Conservation (phyloP, 23 tunicate genomes). For the Ciona savignyi region DNA sequence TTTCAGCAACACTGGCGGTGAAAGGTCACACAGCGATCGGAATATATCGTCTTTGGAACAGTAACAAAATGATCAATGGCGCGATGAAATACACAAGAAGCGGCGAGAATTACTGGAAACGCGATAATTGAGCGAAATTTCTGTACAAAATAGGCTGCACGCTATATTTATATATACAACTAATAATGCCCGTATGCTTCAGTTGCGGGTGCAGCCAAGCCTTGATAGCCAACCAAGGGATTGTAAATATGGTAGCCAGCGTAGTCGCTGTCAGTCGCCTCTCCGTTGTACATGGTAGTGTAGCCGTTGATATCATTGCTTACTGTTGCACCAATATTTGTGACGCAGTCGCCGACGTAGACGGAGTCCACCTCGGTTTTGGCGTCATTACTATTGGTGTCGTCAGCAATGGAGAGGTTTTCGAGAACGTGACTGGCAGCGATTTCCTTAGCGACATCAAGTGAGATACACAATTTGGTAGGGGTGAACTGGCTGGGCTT, state of each 20-base stretch:
- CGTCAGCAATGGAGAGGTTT: conserved; percentile 5
- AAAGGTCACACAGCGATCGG: not conserved
- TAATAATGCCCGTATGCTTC: conserved; percentile 18
- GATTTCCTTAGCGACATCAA: conserved; percentile 77
- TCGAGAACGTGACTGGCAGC: conserved; percentile 73
- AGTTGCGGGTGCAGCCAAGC: conserved; percentile 10
- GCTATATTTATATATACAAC: not conserved
- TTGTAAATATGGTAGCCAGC: not conserved
- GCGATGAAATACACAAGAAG: too few species aligned
- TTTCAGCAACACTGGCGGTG: conserved; percentile 1
- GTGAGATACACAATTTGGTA: conserved; percentile 99
- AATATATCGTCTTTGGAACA: not conserved
- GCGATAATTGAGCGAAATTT: not conserved
- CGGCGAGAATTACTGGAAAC: not conserved
- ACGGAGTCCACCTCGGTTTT: conserved; percentile 16
- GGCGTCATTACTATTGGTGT: conserved; percentile 9
- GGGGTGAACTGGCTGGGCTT: conserved; percentile 32
- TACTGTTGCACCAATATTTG: conserved; percentile 23
- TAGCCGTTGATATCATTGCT: conserved; percentile 25
- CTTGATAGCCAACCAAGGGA: conserved; percentile 4
- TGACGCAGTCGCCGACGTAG: conserved; percentile 37
- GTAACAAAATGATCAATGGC: not conserved
- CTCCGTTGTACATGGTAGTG: conserved; percentile 13
- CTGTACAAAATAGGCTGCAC: not conserved
- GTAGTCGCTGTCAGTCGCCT: not conserved